These are phyloP conservation scores for Valencia hispanica DNA, from an alignment of 2,797 vertebrate genomes.

Conservation along the genomic window DNA sequence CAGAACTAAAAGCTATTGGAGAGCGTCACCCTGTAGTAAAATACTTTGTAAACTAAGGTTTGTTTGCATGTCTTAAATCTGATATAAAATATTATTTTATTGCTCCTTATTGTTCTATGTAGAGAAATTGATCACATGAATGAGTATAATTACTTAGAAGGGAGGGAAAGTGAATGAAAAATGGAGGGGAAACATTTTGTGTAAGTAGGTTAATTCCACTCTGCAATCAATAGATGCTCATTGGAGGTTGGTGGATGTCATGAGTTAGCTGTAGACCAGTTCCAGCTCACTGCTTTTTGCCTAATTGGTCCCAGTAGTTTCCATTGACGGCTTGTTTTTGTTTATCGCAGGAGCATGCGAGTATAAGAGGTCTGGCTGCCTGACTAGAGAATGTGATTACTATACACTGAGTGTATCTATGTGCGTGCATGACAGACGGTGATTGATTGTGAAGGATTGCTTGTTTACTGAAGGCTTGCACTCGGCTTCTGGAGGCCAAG, in stretches of 20 bases:
- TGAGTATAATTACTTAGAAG: background rate
- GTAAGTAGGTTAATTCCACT: slow-evolving; percentile 30
- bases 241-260: slow-evolving; percentile 55
- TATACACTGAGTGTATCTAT: slow-evolving; percentile 8
- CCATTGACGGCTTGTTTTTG: slow-evolving; percentile 57
- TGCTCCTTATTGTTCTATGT: background rate
- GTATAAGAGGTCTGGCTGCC: slow-evolving; percentile 25
- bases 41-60: background rate
- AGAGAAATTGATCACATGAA: slow-evolving; percentile 1
- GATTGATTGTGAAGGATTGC: slow-evolving; percentile 44
- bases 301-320: slow-evolving; percentile 73
- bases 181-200: slow-evolving; percentile 19
- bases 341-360: slow-evolving; percentile 41
- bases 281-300: slow-evolving; percentile 55
- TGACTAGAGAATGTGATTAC: slow-evolving; percentile 35
- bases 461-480: slow-evolving; percentile 46
- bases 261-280: slow-evolving; percentile 60
- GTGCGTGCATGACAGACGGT: slow-evolving; percentile 25
- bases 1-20: slow-evolving; percentile 44
- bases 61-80: background rate
- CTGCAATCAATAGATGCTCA: slow-evolving; percentile 40
- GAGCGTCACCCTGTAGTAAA: slow-evolving; percentile 52
- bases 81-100: background rate
- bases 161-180: slow-evolving; percentile 14
- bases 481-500: slow-evolving; percentile 36